phyloP scores from a whole-genome alignment of 2,888 invertebrate genomes.

The Drosophila prostipennis region DNA sequence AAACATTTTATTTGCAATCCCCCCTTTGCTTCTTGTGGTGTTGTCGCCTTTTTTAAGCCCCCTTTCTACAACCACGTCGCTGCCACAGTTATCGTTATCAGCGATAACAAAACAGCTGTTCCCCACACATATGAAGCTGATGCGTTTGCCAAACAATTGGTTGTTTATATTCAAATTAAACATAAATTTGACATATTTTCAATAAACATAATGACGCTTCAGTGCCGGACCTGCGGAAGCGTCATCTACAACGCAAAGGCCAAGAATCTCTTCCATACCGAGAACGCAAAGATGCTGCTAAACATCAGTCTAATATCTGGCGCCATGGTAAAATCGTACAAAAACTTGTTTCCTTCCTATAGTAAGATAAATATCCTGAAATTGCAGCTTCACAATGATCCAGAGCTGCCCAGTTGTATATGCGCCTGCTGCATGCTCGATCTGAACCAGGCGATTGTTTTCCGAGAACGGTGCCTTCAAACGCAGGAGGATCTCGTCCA shows the following conservation, averaged over 20 bases:
- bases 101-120: slow-evolving; percentile 15
- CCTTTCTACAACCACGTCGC: not conserved
- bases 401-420: slow-evolving; percentile 53
- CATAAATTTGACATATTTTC: not conserved
- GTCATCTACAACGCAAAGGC: slow-evolving; percentile 57
- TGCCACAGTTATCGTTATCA: not conserved
- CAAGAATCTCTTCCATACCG: slow-evolving; percentile 47
- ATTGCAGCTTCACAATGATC: slow-evolving; percentile 38
- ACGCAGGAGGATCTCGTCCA: slow-evolving; percentile 46
- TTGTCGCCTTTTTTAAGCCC: not conserved
- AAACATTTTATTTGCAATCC: not conserved
- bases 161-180: slow-evolving; percentile 11
- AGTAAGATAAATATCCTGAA: not conserved
- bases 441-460: slow-evolving; percentile 49
- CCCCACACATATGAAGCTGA: not conserved
- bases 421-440: slow-evolving; percentile 60
- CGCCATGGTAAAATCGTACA: slow-evolving; percentile 21
- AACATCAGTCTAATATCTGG: slow-evolving; percentile 48
- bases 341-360: not conserved
- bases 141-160: slow-evolving; percentile 7
- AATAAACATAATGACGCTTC: slow-evolving; percentile 48
- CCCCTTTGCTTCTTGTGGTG: not conserved
- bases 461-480: slow-evolving; percentile 54
- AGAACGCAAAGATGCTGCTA: slow-evolving; percentile 39
- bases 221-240: slow-evolving; percentile 59